phyloP scores from a whole-genome alignment of 2,113 vertebrate species.

The Sphaerodactylus townsendi region DNA sequence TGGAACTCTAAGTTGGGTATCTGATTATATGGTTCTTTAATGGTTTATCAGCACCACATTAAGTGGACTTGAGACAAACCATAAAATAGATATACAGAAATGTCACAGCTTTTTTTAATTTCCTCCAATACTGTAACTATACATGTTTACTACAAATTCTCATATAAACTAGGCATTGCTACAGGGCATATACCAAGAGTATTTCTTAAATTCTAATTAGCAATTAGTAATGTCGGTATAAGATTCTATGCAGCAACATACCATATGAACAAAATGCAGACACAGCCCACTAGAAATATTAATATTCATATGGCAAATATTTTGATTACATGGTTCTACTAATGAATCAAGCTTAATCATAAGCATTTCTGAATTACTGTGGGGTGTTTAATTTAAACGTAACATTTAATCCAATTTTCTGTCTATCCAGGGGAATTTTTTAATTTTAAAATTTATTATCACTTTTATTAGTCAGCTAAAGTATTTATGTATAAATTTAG shows the following conservation, averaged over 20 bases:
- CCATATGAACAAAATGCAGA: constrained; percentile 60
- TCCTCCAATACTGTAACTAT: constrained; percentile 34
- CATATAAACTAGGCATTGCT: constrained; percentile 49
- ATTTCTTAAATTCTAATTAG: constrained; percentile 47
- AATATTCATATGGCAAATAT: constrained; percentile 57
- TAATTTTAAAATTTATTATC: constrained; percentile 40
- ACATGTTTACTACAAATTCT: constrained; percentile 59
- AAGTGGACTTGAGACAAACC: not conserved
- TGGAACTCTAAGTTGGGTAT: no score
- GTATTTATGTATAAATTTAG: constrained; percentile 41
- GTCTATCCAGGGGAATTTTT: constrained; percentile 33
- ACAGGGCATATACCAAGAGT: constrained; percentile 45
- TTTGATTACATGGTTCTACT: constrained; percentile 66
- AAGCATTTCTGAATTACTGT: constrained; percentile 43
- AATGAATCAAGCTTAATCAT: constrained; percentile 44
- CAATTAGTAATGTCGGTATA: constrained; percentile 48
- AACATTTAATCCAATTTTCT: constrained; percentile 46
- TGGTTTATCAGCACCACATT: not conserved
- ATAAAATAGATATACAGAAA: not conserved
- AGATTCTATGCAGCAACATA: constrained; percentile 45
- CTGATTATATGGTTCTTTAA: no score
- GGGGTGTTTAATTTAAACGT: constrained; percentile 17
- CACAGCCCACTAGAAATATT: constrained; percentile 53
- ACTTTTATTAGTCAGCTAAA: constrained; percentile 24
- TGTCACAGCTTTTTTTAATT: constrained; percentile 37